Conservation (phyloP, 2,888 invertebrate genomes). For the Sericinus montela region DNA sequence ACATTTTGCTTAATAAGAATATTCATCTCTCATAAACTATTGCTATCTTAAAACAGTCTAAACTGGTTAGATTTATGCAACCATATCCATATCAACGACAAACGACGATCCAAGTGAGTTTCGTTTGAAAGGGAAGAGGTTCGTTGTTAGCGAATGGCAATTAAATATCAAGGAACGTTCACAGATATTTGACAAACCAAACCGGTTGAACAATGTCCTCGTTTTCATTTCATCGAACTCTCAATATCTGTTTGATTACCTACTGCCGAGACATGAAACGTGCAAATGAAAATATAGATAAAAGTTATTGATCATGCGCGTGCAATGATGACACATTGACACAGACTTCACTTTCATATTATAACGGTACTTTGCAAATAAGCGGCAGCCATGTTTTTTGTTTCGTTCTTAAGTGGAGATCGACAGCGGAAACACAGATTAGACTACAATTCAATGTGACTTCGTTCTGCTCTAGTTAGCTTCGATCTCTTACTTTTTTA, state of each 20-base stretch:
- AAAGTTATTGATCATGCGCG: slow-evolving; percentile 23
- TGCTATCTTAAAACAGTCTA: not conserved
- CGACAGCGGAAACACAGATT: slow-evolving; percentile 39
- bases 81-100: no score
- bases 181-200: not conserved
- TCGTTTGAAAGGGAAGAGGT: not conserved
- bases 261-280: slow-evolving; percentile 15
- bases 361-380: slow-evolving; percentile 38
- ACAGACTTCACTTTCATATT: slow-evolving; percentile 44
- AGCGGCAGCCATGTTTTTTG: slow-evolving; percentile 36
- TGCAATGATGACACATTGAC: slow-evolving; percentile 32
- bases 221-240: slow-evolving; percentile 25
- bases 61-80: no score
- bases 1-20: no score
- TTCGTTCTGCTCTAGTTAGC: slow-evolving; percentile 28
- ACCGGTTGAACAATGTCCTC: slow-evolving; percentile 29
- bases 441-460: slow-evolving; percentile 36
- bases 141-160: not conserved
- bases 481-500: slow-evolving; percentile 24
- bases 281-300: slow-evolving; percentile 22
- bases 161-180: not conserved
- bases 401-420: slow-evolving; percentile 33
- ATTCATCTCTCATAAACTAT: not conserved
- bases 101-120: no score
- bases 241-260: slow-evolving; percentile 15